Percentiles rank a stretch among this genome's conserved stretches.
Evolutionary conservation across 2,113 vertebrate genomes (phyloP).

Genomic region (Ivindomyrus marchei): DNA sequence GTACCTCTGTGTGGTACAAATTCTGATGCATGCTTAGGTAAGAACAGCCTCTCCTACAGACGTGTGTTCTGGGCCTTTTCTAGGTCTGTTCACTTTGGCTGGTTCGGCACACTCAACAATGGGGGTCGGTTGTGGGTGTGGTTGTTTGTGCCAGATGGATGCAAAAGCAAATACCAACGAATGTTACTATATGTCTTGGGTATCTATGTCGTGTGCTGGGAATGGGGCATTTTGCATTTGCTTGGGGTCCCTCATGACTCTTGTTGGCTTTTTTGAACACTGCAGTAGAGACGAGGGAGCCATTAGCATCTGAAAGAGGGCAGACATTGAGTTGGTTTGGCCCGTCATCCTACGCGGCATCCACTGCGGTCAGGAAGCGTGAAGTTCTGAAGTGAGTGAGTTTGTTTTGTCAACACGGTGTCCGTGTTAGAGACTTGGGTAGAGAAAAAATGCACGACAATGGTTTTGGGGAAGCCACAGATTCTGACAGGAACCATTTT

Average conservation of each 20-base stretch:
- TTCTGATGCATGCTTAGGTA: not conserved
- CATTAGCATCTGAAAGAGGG: not conserved
- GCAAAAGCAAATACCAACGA: not conserved
- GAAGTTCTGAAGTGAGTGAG: not conserved
- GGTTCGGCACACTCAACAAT: not conserved
- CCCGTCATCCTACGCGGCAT: not conserved
- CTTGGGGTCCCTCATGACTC: not conserved
- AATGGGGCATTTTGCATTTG: not conserved
- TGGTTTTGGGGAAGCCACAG: not conserved
- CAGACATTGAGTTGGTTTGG: not conserved
- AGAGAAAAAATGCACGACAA: not conserved
- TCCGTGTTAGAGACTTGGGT: not conserved
- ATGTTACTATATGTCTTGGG: not conserved
- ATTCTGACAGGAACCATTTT: not conserved
- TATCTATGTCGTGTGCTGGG: not conserved
- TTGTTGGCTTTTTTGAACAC: not conserved
- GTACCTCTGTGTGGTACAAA: not conserved
- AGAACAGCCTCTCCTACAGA: not conserved
- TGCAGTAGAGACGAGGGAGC: not conserved
- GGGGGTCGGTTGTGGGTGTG: not conserved
- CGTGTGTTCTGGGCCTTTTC: too few species aligned
- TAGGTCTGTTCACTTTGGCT: not conserved
- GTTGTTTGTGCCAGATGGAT: not conserved
- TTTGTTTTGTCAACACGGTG: not conserved
- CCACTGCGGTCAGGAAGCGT: not conserved